phyloP scores from a whole-genome alignment of 2,113 vertebrate genomes.

The Anarhynchus alexandrinus region DNA sequence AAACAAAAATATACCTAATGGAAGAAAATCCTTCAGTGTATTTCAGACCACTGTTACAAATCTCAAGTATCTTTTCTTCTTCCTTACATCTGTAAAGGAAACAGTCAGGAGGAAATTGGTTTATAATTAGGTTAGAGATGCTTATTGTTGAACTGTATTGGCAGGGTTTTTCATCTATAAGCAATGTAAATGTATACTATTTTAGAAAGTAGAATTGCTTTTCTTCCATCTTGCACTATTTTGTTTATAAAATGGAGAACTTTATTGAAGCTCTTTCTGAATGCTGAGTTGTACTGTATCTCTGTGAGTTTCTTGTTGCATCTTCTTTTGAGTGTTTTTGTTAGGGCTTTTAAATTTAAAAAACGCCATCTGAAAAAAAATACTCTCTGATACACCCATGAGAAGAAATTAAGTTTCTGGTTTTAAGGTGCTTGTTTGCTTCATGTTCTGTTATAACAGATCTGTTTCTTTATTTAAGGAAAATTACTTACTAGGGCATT shows the following conservation, averaged over 20 bases:
- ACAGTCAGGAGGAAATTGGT: neutral
- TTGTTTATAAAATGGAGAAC: neutral
- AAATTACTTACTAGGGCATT: neutral
- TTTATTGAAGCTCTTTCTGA: neutral
- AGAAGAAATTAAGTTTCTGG: neutral
- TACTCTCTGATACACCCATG: neutral
- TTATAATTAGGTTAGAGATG: neutral
- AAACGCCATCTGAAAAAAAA: neutral
- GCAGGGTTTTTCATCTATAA: neutral
- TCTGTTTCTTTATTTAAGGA: neutral
- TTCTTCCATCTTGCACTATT: neutral
- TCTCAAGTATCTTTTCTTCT: neutral
- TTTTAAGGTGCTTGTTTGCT: neutral
- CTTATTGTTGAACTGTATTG: neutral
- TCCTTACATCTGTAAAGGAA: neutral
- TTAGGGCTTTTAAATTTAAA: neutral
- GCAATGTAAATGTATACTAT: neutral
- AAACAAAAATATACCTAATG: neutral
- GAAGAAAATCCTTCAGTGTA: neutral
- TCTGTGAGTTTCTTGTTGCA: neutral
- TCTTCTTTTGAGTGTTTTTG: neutral
- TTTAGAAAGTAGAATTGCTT: neutral
- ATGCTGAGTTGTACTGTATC: neutral
- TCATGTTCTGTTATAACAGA: neutral
- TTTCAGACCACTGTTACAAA: neutral